A percentile compares a stretch with the other conserved stretches of the same genome.
Conservation (phyloP, 2,888 invertebrate species). For the Hypolimnas misippus region DNA sequence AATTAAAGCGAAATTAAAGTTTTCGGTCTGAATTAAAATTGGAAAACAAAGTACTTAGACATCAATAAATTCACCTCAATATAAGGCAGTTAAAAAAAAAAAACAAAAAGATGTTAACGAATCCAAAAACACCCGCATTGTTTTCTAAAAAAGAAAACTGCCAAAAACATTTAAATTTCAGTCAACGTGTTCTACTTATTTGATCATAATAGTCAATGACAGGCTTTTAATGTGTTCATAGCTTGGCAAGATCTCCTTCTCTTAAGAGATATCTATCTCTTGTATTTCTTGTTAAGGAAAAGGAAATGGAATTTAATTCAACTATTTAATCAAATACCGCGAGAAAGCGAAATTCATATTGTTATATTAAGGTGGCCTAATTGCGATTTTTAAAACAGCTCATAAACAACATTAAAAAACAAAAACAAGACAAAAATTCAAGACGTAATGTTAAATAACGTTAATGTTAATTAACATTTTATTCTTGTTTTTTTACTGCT, state of each 20-base stretch:
- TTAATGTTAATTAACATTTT: too few relatives aligned
- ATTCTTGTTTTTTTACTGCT: too few relatives aligned
- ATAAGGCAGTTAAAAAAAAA: not conserved
- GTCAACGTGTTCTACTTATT: not conserved
- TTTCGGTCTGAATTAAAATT: slow-evolving; percentile 10
- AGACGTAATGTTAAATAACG: too few relatives aligned
- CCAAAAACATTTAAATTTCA: not conserved
- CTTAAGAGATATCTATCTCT: not conserved
- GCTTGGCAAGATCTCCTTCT: not conserved
- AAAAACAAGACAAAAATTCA: too few relatives aligned
- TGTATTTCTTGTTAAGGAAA: not conserved
- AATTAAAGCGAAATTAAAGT: slow-evolving; percentile 15
- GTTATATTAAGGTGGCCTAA: too few relatives aligned
- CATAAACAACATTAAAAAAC: too few relatives aligned
- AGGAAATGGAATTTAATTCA: too few relatives aligned
- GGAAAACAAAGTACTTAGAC: slow-evolving; percentile 5
- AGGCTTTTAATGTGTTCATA: not conserved
- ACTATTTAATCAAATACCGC: too few relatives aligned
- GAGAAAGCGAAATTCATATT: too few relatives aligned
- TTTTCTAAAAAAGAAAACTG: not conserved
- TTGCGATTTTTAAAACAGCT: too few relatives aligned
- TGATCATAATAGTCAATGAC: not conserved
- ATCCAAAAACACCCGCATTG: not conserved
- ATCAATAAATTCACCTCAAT: slow-evolving; percentile 14
- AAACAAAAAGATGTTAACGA: not conserved